Evolutionary conservation across 1,140 invertebrate species (phyloP).

Genomic region (Nymphalis io): DNA sequence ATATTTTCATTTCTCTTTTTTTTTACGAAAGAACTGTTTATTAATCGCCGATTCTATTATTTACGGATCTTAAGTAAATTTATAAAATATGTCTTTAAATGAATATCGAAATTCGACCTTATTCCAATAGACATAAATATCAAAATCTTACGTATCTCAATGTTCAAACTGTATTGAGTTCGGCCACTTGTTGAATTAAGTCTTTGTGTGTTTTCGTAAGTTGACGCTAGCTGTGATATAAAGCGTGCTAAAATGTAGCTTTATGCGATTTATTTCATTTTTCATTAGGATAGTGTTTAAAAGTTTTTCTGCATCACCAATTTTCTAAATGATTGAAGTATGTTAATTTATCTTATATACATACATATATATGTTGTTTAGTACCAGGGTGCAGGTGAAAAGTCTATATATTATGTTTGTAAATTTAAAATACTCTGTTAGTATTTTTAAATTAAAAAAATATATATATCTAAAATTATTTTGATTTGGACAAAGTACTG

Average conservation of each 20-base stretch:
- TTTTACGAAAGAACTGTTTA: not conserved
- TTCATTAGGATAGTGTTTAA: not conserved
- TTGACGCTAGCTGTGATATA: conserved; percentile 37
- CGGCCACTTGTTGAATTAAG: conserved; percentile 69
- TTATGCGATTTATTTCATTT: conserved; percentile 11
- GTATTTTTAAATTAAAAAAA: too few relatives aligned
- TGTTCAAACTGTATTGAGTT: conserved; percentile 32
- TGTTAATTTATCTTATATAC: too few relatives aligned
- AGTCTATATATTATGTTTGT: too few relatives aligned
- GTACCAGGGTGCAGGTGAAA: too few relatives aligned
- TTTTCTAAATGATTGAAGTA: too few relatives aligned
- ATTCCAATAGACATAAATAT: conserved; percentile 16
- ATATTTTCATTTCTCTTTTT: too few relatives aligned
- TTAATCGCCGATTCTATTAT: not conserved
- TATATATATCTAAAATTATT: too few relatives aligned
- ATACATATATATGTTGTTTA: too few relatives aligned
- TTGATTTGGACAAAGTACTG: too few relatives aligned
- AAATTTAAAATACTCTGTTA: too few relatives aligned
- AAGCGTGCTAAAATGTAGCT: conserved; percentile 42
- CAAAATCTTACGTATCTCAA: conserved; percentile 23
- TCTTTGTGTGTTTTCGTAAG: conserved; percentile 69
- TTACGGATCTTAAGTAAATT: not conserved
- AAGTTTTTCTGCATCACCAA: too few relatives aligned
- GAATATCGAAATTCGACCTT: not conserved
- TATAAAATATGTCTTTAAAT: not conserved